Conservation (phyloP, 2,113 vertebrate species). For the Lycaon pictus region DNA sequence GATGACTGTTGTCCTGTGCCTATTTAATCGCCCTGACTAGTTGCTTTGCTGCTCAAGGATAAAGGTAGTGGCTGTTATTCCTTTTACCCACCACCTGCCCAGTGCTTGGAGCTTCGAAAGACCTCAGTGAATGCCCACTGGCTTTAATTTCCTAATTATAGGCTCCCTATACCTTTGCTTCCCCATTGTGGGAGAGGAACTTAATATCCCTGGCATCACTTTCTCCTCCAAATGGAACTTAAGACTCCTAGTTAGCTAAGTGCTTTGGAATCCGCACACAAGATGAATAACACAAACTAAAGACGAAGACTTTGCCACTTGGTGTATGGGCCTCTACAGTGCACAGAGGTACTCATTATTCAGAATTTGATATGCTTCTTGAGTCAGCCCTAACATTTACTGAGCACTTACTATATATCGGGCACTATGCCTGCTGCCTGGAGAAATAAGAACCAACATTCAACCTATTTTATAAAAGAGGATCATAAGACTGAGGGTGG, state of each 20-base stretch:
- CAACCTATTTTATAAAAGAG: not conserved
- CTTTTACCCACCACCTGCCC: not conserved
- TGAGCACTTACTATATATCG: not conserved
- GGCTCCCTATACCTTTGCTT: conserved; percentile 37
- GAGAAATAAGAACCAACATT: not conserved
- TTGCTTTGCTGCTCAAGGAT: not conserved
- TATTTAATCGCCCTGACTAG: not conserved
- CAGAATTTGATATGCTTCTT: not conserved
- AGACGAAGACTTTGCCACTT: not conserved
- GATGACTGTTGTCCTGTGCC: not conserved
- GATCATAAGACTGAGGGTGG: not conserved
- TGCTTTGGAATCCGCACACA: not conserved
- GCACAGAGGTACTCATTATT: rapidly evolving
- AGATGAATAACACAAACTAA: not conserved
- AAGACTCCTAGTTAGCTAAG: not conserved
- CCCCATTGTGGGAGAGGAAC: not conserved
- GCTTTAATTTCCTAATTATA: conserved; percentile 39
- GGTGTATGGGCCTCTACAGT: not conserved
- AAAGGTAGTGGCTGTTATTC: not conserved
- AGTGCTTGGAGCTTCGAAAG: not conserved
- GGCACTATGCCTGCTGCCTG: not conserved
- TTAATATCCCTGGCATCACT: not conserved
- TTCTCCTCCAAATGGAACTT: not conserved
- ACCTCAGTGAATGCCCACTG: conserved; percentile 5
- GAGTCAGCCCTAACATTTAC: not conserved